Conservation (phyloP, 2,888 invertebrate species). For the Drosophila antonietae region DNA sequence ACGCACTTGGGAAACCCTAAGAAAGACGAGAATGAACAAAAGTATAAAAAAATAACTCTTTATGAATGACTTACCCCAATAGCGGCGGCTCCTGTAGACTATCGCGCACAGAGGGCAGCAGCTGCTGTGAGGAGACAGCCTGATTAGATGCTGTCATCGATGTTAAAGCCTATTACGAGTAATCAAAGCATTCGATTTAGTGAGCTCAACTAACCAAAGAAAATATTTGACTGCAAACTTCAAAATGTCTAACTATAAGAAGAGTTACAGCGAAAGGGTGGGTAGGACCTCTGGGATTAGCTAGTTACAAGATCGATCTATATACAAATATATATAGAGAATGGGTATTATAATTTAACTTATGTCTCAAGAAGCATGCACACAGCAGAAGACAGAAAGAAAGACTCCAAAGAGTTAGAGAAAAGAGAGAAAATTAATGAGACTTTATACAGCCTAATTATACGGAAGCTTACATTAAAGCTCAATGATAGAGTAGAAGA, state of each 20-base stretch:
- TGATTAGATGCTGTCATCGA: slow-evolving; percentile 88
- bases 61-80: slow-evolving; percentile 84
- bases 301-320: slow-evolving; percentile 21
- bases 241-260: slow-evolving; percentile 59
- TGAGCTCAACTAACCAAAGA: neutral
- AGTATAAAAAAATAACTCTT: neutral
- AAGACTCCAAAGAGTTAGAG: slow-evolving; percentile 22
- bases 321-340: neutral
- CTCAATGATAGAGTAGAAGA: neutral
- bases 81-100: slow-evolving; percentile 87
- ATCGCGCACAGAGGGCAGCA: slow-evolving; percentile 89
- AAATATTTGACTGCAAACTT: slow-evolving; percentile 37
- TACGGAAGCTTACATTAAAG: neutral
- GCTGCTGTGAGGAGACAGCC: slow-evolving; percentile 86
- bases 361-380: slow-evolving; percentile 47
- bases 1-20: slow-evolving; percentile 82
- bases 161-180: slow-evolving; percentile 81
- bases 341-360: neutral
- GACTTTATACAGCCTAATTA: slow-evolving; percentile 2
- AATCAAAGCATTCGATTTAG: slow-evolving; percentile 19
- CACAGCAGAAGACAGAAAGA: slow-evolving; percentile 29
- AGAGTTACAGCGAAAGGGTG: slow-evolving; percentile 16
- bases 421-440: neutral
- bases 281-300: slow-evolving; percentile 8
- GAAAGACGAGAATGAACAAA: neutral